phyloP scores from a whole-genome alignment of 2,888 invertebrate genomes.

The Sminthurinus aureus region DNA sequence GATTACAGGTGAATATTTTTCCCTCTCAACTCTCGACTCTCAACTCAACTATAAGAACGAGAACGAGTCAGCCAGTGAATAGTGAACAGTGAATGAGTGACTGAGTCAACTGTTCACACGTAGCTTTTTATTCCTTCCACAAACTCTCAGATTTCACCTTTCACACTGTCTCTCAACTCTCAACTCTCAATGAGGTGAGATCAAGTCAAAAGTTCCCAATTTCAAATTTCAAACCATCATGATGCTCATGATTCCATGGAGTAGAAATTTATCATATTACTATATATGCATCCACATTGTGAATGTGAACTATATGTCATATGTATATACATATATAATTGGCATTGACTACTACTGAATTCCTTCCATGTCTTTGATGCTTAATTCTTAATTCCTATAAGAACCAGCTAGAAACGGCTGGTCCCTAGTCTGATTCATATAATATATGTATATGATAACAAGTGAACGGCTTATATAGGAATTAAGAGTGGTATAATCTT shows the following conservation, averaged over 20 bases:
- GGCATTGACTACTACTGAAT: not conserved
- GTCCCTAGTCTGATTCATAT: not conserved
- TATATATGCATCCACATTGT: not conserved
- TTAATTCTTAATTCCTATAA: not conserved
- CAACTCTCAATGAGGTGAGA: slow-evolving; percentile 8
- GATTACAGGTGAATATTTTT: not conserved
- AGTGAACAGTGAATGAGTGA: not conserved
- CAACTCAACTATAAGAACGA: not conserved
- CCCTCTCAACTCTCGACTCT: not conserved
- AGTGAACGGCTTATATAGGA: not conserved
- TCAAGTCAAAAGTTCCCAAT: not conserved
- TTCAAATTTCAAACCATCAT: not conserved
- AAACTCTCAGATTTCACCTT: not conserved
- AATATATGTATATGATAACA: not conserved
- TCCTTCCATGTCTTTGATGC: not conserved
- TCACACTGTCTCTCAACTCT: not conserved
- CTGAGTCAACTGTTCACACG: slow-evolving; percentile 2
- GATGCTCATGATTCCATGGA: not conserved
- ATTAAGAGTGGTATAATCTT: not conserved
- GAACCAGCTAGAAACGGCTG: not conserved
- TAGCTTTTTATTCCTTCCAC: not conserved
- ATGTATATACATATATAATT: too few relatives aligned
- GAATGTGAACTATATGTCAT: too few relatives aligned
- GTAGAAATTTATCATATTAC: not conserved
- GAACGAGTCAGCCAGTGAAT: not conserved